Base-by-base conservation (phyloP, 92 coral and sea anemone species). In the Epizoanthus stellaris region DNA sequence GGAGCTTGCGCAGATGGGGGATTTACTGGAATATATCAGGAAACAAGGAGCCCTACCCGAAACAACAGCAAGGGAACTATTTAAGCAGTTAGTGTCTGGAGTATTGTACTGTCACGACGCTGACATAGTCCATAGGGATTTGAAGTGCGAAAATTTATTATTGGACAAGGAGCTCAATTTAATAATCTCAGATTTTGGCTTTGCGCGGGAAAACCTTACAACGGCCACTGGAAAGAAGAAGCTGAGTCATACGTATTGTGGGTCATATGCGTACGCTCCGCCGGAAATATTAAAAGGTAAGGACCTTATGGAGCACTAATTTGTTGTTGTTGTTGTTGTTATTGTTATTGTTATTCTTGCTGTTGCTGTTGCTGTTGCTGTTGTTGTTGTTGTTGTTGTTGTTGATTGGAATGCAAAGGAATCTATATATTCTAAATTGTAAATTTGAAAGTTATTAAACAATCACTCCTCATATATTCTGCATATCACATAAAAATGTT, bases 261-360 rank as follows among this genome's bases (percentile, higher is more conserved):
- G 99, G 3, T 97, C 99, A 0, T 97, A 97, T 75, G 99, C 99
- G 2, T 97, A 97, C 73, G 99, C 99, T 30, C 98, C 99, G 9
- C 99, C 99, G 23, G 99, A 97, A 76, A 97, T 97, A 86, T 87
- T 97, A 8, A 97, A 97, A 97, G 99, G 99, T 97, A 70, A 74
- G 88, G 40, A 30, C 34, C 34, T 30, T 30, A 30, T 30, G 34
- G 34, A 30, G 1, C 34, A 30, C 34, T 30, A 45, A 49, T 6
- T 13, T 49, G 56, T 49, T 10, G 14, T 49, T 49, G 56, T 10
- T 49, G 56, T 49, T 49, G 56, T 0, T 49, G 56, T 8, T 49
- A 12, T 0, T 49, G 12, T 49, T 49, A 12, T 9, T 49, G 56
- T 49, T 9, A 12, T 9, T 49, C 13, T 49, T 49, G 56, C 1